These are phyloP conservation scores for Mugil cephalus DNA, from an alignment of 2,113 vertebrate genomes.

Conservation along the genomic window DNA sequence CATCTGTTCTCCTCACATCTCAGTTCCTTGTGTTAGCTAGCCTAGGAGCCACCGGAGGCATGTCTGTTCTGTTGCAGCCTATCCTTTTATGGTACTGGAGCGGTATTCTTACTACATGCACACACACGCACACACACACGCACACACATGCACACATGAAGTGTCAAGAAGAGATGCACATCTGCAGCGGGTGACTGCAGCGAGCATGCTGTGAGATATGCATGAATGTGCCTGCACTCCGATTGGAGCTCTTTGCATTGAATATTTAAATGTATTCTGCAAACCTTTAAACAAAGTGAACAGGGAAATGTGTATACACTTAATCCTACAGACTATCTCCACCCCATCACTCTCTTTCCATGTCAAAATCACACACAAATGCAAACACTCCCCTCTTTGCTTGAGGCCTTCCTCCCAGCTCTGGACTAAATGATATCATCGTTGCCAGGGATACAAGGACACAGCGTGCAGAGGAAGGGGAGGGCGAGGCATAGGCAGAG, in stretches of 20 bases:
- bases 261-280: background rate
- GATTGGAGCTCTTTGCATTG: background rate
- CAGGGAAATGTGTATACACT: conserved; percentile 24
- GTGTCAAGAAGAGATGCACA: conserved; percentile 48
- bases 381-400: conserved; percentile 62
- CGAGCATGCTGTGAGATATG: conserved; percentile 16
- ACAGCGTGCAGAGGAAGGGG: conserved; percentile 71
- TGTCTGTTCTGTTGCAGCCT: conserved; percentile 64
- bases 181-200: conserved; percentile 62
- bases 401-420: conserved; percentile 76
- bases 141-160: conserved; percentile 22
- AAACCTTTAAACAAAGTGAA: background rate
- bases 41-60: conserved; percentile 62
- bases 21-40: conserved; percentile 56
- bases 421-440: conserved; percentile 82
- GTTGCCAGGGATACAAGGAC: conserved; percentile 85
- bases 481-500: conserved; percentile 72
- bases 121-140: conserved; percentile 19
- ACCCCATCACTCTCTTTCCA: background rate
- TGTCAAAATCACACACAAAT: conserved; percentile 63
- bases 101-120: conserved; percentile 32
- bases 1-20: conserved; percentile 59
- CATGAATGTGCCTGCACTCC: conserved; percentile 16
- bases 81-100: conserved; percentile 76
- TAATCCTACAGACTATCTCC: background rate